Percentiles rank a stretch among this genome's conserved stretches.
phyloP scores from a whole-genome alignment of 92 coral and sea anemone genomes.

The Parazoanthus swiftii region DNA sequence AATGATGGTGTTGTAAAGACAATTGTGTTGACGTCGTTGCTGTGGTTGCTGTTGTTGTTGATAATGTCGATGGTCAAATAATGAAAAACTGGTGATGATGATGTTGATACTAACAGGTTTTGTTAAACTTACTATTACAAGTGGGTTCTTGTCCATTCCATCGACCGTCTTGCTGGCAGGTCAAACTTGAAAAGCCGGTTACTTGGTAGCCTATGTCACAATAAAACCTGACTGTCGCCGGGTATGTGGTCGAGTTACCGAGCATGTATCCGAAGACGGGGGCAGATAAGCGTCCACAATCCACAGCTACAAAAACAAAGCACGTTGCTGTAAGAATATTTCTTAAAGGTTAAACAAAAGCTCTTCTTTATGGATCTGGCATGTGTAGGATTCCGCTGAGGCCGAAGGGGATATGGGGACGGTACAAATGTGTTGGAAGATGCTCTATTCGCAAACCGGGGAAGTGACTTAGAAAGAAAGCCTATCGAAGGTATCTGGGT shows the following conservation, averaged over 20 bases:
- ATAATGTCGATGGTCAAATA: neutral
- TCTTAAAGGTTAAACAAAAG: too few relatives aligned
- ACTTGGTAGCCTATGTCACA: neutral
- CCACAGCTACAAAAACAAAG: neutral
- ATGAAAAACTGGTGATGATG: neutral
- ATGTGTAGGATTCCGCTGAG: too few relatives aligned
- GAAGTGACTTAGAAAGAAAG: too few relatives aligned
- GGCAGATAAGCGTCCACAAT: neutral
- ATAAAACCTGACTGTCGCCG: neutral
- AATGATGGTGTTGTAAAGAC: neutral
- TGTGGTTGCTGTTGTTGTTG: neutral
- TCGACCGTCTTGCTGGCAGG: constrained; percentile 2
- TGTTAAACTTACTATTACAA: neutral
- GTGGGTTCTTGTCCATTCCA: constrained; percentile 20
- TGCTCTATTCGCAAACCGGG: too few relatives aligned
- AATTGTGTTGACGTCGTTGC: neutral
- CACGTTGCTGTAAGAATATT: neutral
- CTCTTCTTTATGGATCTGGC: too few relatives aligned
- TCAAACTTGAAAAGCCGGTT: neutral
- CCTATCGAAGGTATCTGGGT: too few relatives aligned
- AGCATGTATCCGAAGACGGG: constrained; percentile 5
- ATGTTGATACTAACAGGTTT: neutral
- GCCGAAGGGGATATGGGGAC: neutral
- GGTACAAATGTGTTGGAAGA: neutral
- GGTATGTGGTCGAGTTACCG: constrained; percentile 1